Base-by-base conservation (phyloP, 1,140 invertebrate genomes). In the Zaprionus nigranus region DNA sequence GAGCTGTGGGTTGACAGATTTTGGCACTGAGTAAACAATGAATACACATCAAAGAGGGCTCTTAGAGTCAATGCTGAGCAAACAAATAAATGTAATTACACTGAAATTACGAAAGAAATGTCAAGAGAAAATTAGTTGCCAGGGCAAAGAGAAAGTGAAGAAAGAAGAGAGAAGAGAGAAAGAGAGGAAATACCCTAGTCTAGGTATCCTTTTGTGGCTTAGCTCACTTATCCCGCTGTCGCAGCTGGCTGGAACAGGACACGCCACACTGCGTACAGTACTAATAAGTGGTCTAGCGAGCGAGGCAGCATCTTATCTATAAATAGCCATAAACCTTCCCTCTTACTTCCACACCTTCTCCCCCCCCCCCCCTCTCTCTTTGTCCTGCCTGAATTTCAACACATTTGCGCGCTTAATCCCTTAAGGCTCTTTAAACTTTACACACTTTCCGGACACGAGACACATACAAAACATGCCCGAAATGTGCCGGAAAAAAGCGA, bases 351-450 rank as follows among this genome's bases (percentile, higher is more conserved):
- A 34, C 30, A 34, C 30, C 9, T 34, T 9, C 46, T 54, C 28
- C 0, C 7, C 28, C 1, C 54, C 28, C 0, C 7, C 28, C 1
- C 54, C 57, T 78, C 51, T 61, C 62, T 74, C 53, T 11, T 4
- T 26, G 53, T 22, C n/a, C 13, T 72, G 71, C 65, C 81, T 81
- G 77, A 88, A 85, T 88, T 91, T 91, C 81, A 85, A 88, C 88
- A 91, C 88, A 91, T 91, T 91, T 88, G 81, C 77, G 78, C 79
- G 71, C 79, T 80, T 91, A 91, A 91, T 91, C 88, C 88, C 88
- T 91, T 91, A 91, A 91, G 88, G 88, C 88, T 91, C 88, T 91
- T 91, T 91, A 88, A 91, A 91, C 88, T 91, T 91, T 88, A 88
- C 88, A 91, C 83, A 91, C 88, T 91, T 91, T 84, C 24, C 54